Evolutionary conservation across 1,140 invertebrate genomes (phyloP), one percentile per base, ranked within the genome.

Genomic region (Drosophila azteca): DNA sequence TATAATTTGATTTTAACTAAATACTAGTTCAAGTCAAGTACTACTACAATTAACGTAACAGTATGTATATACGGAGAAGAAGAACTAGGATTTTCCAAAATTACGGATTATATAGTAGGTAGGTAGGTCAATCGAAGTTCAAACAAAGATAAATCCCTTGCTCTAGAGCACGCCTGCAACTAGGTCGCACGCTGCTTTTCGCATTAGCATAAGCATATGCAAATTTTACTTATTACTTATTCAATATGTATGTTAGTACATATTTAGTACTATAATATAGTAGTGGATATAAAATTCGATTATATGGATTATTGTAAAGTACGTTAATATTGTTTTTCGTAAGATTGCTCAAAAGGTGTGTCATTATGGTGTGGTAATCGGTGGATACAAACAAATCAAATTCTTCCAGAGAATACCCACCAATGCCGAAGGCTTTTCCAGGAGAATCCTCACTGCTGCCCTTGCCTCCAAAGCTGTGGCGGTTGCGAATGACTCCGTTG

Each of bases 391-490:
- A 39, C 35, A 39, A 39, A 39, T 39, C 35, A 39, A 13, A 13
- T 39, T 52, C 15, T 26, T 43, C 52, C 41, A 39, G 29, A 9
- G 22, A 83, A 77, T 76, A 93, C 95, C 93, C 94, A 96, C 96
- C 96, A 64, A 96, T 94, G 91, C 95, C 96, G 90, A 96, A 96
- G 26, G 95, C 94, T 92, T 96, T 97, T 9, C 52, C 92, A 0
- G 91, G 83, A 0, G 91, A 90, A 45, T 92, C 91, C 52, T 92
- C 91, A 49, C 79, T 79, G 63, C 79, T 85, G 13, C 90, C 79
- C 58, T 92, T 92, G 43, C 91, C 91, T 2, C 89, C 90, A 50
- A 92, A 92, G 45, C 91, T 91, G 41, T 92, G 91, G 22, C 91
- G 90, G 67, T 75, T 85, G 13, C 91, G 79, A 49, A 88, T 79